These are phyloP conservation scores for Tenthredo notha DNA, from an alignment of 2,888 invertebrate genomes.

Conservation along the genomic window DNA sequence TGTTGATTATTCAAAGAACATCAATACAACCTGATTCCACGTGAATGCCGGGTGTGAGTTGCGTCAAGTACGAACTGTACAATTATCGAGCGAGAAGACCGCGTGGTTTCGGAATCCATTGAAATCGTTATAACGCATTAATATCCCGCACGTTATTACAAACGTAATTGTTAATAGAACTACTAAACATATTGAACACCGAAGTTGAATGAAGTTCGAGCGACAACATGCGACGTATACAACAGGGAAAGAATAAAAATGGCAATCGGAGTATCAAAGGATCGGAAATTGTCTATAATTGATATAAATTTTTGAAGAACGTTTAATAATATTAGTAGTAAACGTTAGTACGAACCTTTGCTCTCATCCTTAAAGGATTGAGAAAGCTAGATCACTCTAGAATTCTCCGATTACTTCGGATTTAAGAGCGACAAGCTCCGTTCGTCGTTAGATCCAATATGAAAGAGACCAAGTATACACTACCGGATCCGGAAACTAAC, in stretches of 20 bases:
- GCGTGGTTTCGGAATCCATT: constrained; percentile 5
- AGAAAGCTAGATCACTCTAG: constrained; percentile 68
- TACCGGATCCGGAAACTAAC: constrained; percentile 43
- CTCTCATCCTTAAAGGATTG: constrained; percentile 70
- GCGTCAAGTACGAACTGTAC: not conserved
- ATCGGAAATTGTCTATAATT: not conserved
- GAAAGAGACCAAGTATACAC: constrained; percentile 64
- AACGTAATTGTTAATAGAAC: not conserved
- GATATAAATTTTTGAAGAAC: not conserved
- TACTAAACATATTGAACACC: not conserved
- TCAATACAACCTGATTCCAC: not conserved
- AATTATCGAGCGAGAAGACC: not conserved
- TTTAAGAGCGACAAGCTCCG: constrained; percentile 62
- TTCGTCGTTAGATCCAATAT: constrained; percentile 68
- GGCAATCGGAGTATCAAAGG: not conserved
- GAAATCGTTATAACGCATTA: not conserved
- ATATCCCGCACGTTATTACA: not conserved
- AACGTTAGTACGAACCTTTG: constrained; percentile 70
- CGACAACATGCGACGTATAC: not conserved
- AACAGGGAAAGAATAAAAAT: not conserved
- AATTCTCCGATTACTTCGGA: constrained; percentile 69
- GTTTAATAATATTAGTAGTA: constrained; percentile 20
- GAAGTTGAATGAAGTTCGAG: not conserved
- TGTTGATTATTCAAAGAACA: not conserved
- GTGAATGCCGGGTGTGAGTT: not conserved